Percentiles rank a stretch among this genome's conserved stretches.
Evolutionary conservation across 2,113 vertebrate species (phyloP).

Genomic region (Platichthys stellatus): DNA sequence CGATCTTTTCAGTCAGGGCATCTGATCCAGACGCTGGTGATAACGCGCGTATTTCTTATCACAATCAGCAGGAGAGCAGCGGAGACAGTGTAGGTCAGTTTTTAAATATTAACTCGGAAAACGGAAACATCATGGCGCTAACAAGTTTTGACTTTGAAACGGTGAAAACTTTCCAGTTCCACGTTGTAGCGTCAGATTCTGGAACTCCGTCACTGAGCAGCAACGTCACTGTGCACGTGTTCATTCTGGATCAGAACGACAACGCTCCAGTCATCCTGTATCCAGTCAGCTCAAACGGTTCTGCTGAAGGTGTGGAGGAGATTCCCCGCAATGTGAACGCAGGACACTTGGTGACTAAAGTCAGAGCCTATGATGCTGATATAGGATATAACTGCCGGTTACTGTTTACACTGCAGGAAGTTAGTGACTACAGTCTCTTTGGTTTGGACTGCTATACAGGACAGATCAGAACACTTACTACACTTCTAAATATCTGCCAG

Average conservation of each 20-base stretch:
- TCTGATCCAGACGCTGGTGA: constrained; percentile 65
- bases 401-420: constrained; percentile 51
- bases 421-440: constrained; percentile 53
- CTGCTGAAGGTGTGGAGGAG: constrained; percentile 52
- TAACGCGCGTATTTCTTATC: constrained; percentile 71
- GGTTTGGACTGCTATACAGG: constrained; percentile 49
- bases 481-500: constrained; percentile 67
- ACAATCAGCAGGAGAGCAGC: constrained; percentile 30
- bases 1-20: constrained; percentile 72
- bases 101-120: constrained; percentile 53
- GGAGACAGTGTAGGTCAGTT: constrained; percentile 18
- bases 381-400: constrained; percentile 62
- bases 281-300: constrained; percentile 54
- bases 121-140: constrained; percentile 56
- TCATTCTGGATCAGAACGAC: constrained; percentile 57
- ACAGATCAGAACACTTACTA: constrained; percentile 58
- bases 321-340: constrained; percentile 48
- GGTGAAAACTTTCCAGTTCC: constrained; percentile 43
- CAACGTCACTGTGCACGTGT: constrained; percentile 55
- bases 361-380: constrained; percentile 63
- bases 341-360: constrained; percentile 60
- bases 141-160: constrained; percentile 68
- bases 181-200: constrained; percentile 64
- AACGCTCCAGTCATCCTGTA: constrained; percentile 56
- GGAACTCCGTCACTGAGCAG: constrained; percentile 59